phyloP scores from a whole-genome alignment of 35 echinoderm and acorn worm genomes.

The Eucidaris tribuloides region DNA sequence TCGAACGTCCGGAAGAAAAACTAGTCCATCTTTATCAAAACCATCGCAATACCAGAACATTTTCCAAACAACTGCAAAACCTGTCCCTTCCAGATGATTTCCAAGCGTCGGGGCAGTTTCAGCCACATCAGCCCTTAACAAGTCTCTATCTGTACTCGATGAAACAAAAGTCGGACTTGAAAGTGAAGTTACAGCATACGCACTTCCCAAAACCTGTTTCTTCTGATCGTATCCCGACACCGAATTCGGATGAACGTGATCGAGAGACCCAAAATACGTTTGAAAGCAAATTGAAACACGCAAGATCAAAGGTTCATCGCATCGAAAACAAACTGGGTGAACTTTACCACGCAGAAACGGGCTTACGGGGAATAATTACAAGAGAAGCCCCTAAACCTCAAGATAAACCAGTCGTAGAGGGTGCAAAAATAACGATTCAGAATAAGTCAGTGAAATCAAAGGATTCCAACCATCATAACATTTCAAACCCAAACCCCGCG shows the following conservation, averaged over 20 bases:
- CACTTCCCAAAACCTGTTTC: not conserved
- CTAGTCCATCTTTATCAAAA: not conserved
- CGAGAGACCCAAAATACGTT: not conserved
- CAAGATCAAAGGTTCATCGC: not conserved
- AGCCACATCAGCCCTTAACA: not conserved
- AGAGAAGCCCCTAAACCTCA: not conserved
- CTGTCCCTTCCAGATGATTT: not conserved
- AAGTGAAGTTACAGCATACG: not conserved
- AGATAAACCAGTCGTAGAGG: not conserved
- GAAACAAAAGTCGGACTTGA: conserved; percentile 16
- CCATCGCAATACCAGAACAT: not conserved
- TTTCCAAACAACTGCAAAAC: not conserved
- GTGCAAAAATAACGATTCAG: not conserved
- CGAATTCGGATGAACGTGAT: not conserved
- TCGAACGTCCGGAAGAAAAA: not conserved
- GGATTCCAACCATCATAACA: no score
- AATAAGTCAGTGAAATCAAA: no score
- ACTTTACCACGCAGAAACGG: not conserved
- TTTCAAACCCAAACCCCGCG: not conserved
- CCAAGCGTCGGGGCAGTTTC: not conserved
- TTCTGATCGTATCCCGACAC: not conserved
- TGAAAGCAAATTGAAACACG: not conserved
- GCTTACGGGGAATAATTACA: not conserved
- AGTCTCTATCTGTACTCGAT: conserved; percentile 16
- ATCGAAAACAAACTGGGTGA: not conserved